These are phyloP conservation scores for Nomada goodeniana DNA, from an alignment of 2,888 invertebrate genomes.

Conservation along the genomic window DNA sequence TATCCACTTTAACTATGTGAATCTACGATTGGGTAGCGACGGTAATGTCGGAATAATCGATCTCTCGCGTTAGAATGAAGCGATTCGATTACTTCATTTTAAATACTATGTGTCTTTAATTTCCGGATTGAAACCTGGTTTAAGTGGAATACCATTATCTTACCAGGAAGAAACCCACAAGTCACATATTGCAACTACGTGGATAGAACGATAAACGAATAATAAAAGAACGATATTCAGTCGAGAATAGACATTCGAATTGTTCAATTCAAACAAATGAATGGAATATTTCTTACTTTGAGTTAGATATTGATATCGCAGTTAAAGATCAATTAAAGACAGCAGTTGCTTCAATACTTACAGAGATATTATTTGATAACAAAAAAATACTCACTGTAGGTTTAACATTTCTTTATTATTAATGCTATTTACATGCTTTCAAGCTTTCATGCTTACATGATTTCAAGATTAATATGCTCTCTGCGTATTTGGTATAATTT, in stretches of 20 bases:
- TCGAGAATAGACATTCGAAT: too few relatives aligned
- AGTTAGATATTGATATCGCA: too few relatives aligned
- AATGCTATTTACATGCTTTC: conserved; percentile 21
- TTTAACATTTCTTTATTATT: conserved; percentile 22
- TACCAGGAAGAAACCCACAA: background rate
- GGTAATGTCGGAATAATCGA: too few relatives aligned
- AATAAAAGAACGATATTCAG: background rate
- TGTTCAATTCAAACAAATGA: too few relatives aligned
- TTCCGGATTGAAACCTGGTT: conserved; percentile 1
- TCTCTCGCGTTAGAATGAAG: background rate
- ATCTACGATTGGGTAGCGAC: background rate
- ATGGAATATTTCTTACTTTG: too few relatives aligned
- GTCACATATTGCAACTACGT: background rate
- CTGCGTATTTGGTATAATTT: background rate
- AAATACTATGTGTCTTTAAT: conserved; percentile 1
- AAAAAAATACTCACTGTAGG: background rate
- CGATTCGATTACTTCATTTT: background rate
- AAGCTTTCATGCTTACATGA: too few relatives aligned
- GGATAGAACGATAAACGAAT: background rate
- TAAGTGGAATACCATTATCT: conserved; percentile 5
- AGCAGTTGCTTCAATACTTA: too few relatives aligned
- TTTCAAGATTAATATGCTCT: background rate
- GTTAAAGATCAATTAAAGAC: too few relatives aligned
- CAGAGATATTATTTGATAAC: background rate
- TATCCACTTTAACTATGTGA: background rate